Base-by-base conservation (phyloP, 2,888 invertebrate genomes). In the Cryptophagus acutangulus region DNA sequence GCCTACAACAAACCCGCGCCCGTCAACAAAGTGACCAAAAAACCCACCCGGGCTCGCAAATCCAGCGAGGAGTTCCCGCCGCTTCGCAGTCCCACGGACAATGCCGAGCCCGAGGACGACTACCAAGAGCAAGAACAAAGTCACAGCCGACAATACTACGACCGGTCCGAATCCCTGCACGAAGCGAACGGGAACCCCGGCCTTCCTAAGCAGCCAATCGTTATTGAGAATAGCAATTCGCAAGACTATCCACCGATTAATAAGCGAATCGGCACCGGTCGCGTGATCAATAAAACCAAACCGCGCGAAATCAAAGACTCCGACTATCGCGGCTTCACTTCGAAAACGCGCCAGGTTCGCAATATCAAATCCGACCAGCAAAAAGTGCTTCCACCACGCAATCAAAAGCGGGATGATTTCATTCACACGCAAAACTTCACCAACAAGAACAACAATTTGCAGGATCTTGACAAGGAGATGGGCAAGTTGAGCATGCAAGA, bases 1-100 rank as follows among this genome's bases (percentile, higher is more conserved):
- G 92, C 92, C 0, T 93, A 92, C 65, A 74, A 78, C 13, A 81
- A 87, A 51, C 69, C 74, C 10, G 57, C 67, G 12, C 54, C 55
- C 25, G 54, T 57, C 28, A 48, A 38, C 36, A 36, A 38, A 10
- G 50, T 46, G 20, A 36, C 44, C 43, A 29, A 58, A 51, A 30
- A 67, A 66, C 43, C 46, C 18, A 48, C 26, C 14, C 8, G 28
- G 16, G 16, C 8, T 3, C 8, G 4, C n/a, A 34, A 25, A 62
- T 58, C 40, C 38, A 45, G 46, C 36, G 58, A 62, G 45, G 61
- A 66, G 33, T 64, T 62, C 39, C 61, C 61, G 5, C 58, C 60
- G 10, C 12, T 34, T 4, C n/a, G n/a, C n/a, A n/a, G n/a, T n/a
- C n/a, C n/a, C n/a, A 5, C 29, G 16, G 18, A 31, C 14, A 31